Conservation (phyloP, 2,113 vertebrate genomes). For the Pseudorectes ferrugineus region DNA sequence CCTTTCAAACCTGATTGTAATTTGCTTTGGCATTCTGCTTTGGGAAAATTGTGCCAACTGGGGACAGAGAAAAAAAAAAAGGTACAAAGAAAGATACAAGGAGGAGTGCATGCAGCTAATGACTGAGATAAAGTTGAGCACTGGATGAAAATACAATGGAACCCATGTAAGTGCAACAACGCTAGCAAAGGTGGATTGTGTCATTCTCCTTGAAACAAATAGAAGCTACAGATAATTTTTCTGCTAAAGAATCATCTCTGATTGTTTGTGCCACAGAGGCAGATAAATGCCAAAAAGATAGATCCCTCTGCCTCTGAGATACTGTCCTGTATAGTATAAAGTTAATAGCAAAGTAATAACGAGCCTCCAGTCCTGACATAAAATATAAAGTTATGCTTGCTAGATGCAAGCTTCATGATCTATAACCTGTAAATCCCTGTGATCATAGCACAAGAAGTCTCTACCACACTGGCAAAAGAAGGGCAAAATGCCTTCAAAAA, state of each 20-base stretch:
- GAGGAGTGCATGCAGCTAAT: not conserved
- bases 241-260: constrained; percentile 73
- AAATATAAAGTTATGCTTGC: constrained; percentile 76
- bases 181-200: constrained; percentile 48
- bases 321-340: constrained; percentile 73
- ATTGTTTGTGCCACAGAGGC: constrained; percentile 75
- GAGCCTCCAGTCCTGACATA: constrained; percentile 74
- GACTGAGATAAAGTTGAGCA: not conserved
- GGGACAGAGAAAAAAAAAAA: not conserved
- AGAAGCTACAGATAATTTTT: constrained; percentile 68
- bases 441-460: not conserved
- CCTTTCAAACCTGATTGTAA: constrained; percentile 56
- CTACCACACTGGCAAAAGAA: not conserved
- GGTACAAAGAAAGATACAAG: constrained; percentile 27
- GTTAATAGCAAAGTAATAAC: constrained; percentile 78
- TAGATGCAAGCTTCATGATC: constrained; percentile 62
- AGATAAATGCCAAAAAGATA: constrained; percentile 78
- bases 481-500: not conserved
- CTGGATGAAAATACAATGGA: constrained; percentile 30
- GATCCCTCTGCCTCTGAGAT: constrained; percentile 74
- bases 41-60: constrained; percentile 49
- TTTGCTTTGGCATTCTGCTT: constrained; percentile 54
- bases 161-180: not conserved
- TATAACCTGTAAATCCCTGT: constrained; percentile 54
- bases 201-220: constrained; percentile 61